phyloP scores from a whole-genome alignment of 2,797 vertebrate species.

The Onychomys arenicola region DNA sequence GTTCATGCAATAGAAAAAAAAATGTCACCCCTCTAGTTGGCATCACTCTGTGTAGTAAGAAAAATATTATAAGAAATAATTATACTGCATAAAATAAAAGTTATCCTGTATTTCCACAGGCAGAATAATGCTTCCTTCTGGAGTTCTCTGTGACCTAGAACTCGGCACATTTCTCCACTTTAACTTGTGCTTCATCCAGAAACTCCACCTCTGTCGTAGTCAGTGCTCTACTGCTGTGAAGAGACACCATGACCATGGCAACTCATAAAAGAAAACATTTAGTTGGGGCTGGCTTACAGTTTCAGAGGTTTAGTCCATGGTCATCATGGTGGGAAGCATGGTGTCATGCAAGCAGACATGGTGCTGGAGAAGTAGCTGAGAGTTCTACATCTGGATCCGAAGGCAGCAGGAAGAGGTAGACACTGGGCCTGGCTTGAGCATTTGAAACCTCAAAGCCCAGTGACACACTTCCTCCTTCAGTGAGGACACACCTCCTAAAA shows the following conservation, averaged over 20 bases:
- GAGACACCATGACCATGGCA: neutral
- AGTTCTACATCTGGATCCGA: neutral
- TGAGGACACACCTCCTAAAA: neutral
- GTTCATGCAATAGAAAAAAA: constrained; percentile 61
- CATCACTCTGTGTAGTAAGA: neutral
- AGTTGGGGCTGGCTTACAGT: neutral
- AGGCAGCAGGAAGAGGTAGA: neutral
- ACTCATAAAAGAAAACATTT: neutral
- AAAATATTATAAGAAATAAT: neutral
- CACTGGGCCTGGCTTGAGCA: neutral
- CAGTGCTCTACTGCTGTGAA: neutral
- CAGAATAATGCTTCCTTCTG: neutral
- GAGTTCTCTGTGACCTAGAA: neutral
- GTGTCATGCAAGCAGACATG: neutral
- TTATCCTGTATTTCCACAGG: neutral
- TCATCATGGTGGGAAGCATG: neutral
- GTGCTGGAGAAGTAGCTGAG: neutral
- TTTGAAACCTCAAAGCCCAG: neutral
- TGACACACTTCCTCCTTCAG: neutral
- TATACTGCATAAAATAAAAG: neutral
- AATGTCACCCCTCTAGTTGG: constrained; percentile 8
- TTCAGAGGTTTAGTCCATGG: neutral
- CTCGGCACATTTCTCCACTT: neutral
- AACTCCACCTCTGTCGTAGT: neutral
- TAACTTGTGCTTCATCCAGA: neutral